A percentile compares a stretch with the other conserved stretches of the same genome.
phyloP scores from a whole-genome alignment of 2,113 vertebrate genomes.

The Chaenogobius annularis region DNA sequence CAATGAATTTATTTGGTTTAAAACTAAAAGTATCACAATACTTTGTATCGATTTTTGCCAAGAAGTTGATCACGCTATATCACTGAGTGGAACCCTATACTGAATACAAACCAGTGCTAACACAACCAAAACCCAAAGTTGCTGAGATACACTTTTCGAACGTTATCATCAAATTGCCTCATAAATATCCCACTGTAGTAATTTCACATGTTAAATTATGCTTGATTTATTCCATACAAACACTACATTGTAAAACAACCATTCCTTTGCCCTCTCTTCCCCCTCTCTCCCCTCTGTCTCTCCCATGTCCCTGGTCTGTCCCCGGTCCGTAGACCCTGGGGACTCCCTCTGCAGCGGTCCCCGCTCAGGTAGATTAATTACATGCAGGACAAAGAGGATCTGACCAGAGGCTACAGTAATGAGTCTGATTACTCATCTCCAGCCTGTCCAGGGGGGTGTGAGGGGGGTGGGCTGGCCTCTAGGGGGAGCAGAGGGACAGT shows the following conservation, averaged over 20 bases:
- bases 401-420: constrained; percentile 72
- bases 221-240: not conserved
- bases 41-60: too few species aligned
- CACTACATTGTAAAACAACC: not conserved
- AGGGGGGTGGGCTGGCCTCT: constrained; percentile 26
- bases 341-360: constrained; percentile 41
- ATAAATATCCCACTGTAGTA: not conserved
- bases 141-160: not conserved
- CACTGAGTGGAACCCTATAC: too few species aligned
- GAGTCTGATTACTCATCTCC: constrained; percentile 77
- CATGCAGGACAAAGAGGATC: constrained; percentile 66
- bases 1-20: too few species aligned
- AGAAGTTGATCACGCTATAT: too few species aligned
- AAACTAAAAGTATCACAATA: too few species aligned
- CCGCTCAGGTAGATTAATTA: constrained; percentile 75
- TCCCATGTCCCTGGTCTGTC: constrained; percentile 3
- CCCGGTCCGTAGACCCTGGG: constrained; percentile 18
- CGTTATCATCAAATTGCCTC: not conserved
- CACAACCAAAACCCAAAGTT: not conserved
- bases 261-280: not conserved
- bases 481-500: constrained; percentile 43
- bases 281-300: not conserved
- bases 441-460: constrained; percentile 48
- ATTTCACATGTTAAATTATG: not conserved
- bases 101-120: not conserved